Conservation (phyloP, 64 coral and sea anemone genomes). For the Montipora sp. region DNA sequence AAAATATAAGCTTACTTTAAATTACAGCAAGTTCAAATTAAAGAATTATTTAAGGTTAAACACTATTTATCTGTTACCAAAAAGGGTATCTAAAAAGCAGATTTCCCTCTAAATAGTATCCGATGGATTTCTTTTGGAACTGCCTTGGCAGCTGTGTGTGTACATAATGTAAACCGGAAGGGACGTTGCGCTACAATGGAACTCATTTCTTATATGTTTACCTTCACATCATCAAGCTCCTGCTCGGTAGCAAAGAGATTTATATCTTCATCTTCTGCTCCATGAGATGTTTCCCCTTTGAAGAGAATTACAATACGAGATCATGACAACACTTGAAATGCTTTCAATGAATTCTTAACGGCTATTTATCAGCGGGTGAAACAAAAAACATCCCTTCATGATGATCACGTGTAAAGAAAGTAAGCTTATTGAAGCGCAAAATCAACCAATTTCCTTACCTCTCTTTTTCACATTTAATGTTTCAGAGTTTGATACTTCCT, state of each 20-base stretch:
- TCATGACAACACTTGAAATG: not conserved
- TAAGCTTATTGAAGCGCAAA: not conserved
- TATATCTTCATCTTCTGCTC: not conserved
- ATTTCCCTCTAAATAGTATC: not conserved
- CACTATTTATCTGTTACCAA: not conserved
- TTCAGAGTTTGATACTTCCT: conserved; percentile 36
- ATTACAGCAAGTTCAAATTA: not conserved
- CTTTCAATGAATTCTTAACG: not conserved
- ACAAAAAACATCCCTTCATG: not conserved
- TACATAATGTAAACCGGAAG: not conserved
- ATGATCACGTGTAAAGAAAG: not conserved
- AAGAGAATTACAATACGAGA: not conserved
- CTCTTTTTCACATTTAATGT: conserved; percentile 13
- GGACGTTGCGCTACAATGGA: not conserved
- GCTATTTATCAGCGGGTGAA: not conserved
- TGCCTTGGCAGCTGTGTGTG: no score
- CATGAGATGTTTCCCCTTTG: not conserved
- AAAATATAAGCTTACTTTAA: not conserved
- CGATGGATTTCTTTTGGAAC: not conserved
- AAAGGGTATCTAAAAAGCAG: not conserved
- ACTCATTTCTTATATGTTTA: conserved; percentile 27
- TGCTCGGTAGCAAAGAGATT: not conserved
- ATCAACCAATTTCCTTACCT: conserved; percentile 20
- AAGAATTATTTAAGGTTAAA: not conserved
- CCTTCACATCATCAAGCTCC: conserved; percentile 56